phyloP scores from a whole-genome alignment of 2,797 vertebrate species.

The Galago senegalensis region DNA sequence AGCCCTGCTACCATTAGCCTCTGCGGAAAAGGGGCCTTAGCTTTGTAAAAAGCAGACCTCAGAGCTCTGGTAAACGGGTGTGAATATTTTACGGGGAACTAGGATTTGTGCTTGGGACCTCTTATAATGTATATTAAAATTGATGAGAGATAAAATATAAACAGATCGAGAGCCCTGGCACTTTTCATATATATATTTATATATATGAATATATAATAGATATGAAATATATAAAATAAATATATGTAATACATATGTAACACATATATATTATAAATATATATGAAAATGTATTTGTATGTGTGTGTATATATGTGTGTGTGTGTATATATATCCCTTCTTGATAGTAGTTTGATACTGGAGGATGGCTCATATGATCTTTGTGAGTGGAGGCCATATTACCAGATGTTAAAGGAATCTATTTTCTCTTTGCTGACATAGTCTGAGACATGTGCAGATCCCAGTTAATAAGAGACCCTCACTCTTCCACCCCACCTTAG shows the following conservation, averaged over 20 bases:
- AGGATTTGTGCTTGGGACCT: not conserved
- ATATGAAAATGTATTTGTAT: too few species aligned
- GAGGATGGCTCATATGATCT: not conserved
- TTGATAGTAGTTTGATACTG: not conserved
- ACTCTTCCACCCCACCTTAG: not conserved
- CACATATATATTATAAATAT: too few species aligned
- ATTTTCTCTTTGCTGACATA: not conserved
- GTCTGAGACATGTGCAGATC: not conserved
- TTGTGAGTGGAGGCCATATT: not conserved
- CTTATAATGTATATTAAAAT: slow-evolving; percentile 7
- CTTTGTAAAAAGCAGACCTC: not conserved
- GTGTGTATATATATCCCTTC: not conserved
- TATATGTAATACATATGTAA: not conserved
- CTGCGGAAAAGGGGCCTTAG: not conserved
- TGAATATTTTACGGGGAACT: not conserved
- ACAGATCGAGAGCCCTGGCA: not conserved
- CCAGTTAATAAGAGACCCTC: not conserved
- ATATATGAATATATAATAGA: too few species aligned
- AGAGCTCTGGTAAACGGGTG: not conserved
- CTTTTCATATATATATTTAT: not conserved
- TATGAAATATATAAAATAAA: too few species aligned
- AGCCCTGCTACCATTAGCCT: not conserved
- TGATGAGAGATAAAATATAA: slow-evolving; percentile 24
- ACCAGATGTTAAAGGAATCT: not conserved
- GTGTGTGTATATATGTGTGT: too few species aligned